These are phyloP conservation scores for Rhagonycha lutea DNA, from an alignment of 2,888 invertebrate genomes.

Conservation along the genomic window DNA sequence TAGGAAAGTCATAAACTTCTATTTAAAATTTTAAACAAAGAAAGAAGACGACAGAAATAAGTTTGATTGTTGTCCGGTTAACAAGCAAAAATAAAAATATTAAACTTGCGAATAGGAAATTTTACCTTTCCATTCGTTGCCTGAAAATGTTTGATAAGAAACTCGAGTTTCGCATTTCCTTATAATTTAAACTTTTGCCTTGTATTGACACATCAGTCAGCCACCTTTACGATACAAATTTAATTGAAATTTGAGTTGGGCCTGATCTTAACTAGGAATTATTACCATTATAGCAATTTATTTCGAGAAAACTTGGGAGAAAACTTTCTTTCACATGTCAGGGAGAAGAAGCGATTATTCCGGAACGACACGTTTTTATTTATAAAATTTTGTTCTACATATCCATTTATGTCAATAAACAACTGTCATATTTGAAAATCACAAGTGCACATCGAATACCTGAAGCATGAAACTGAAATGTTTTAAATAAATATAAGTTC, in stretches of 20 bases:
- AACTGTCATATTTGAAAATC: background rate
- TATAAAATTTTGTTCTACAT: background rate
- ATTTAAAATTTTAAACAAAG: background rate
- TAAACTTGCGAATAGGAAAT: slow-evolving; percentile 36
- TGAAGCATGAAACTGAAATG: background rate
- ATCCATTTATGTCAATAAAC: background rate
- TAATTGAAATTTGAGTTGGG: slow-evolving; percentile 1
- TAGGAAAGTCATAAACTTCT: background rate
- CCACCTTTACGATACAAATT: slow-evolving; percentile 7
- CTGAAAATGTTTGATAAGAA: slow-evolving; percentile 35
- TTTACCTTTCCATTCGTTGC: slow-evolving; percentile 25
- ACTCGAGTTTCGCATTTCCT: slow-evolving; percentile 26
- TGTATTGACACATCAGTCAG: slow-evolving; percentile 14
- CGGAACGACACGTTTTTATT: background rate
- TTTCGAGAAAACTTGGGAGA: background rate
- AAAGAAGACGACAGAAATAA: background rate
- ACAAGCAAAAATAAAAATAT: slow-evolving; percentile 30
- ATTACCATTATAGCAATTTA: background rate
- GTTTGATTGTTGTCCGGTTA: slow-evolving; percentile 17
- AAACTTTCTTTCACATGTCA: background rate
- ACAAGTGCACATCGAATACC: background rate
- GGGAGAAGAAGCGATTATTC: background rate
- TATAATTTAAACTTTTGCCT: slow-evolving; percentile 28
- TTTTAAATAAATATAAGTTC: background rate
- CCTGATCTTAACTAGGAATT: background rate